Base-by-base conservation (phyloP, 2,797 vertebrate genomes). In the Lophura swinhoii region DNA sequence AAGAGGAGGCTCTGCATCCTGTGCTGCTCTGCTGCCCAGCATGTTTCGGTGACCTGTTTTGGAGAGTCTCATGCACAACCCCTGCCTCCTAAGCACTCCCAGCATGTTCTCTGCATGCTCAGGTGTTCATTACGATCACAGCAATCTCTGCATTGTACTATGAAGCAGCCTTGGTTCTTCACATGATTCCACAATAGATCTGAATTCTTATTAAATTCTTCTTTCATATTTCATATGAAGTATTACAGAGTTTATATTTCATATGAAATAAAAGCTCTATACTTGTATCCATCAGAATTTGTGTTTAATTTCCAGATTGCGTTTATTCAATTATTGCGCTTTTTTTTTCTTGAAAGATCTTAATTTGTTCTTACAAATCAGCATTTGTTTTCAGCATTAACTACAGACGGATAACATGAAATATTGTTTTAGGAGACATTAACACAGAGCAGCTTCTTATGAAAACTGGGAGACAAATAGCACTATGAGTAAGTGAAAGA, bases 381-480 rank as follows among this genome's bases (percentile, higher is more conserved):
- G 3, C 48, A 23, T 49, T 83, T 82, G 78, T 84, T 90, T 91
- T 60, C 67, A 39, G 20, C 48, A n/a, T 76, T 88, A 79, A 64
- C 33, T 68, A 81, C 72, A 35, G 71, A 88, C 48, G 91, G 64
- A 53, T 39, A 90, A 68, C 49, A 69, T 26, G 21, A 92, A 81
- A 79, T 72, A 84, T 22, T 37, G 37, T 56, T 86, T 84, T 48
- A 87, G 68, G 64, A 49, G 17, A 68, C 59, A 87, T 88, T 80
- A 96, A 80, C 84, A 59, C 26, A 58, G 39, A 71, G 37, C 64
- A 92, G 31, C 66, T 91, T 69, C 83, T 78, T 93, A 79, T 28
- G 77, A 85, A 92, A 71, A 43, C 60, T 73, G 33, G 8, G 44
- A 92, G 90, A 95, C 76, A 86, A 92, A 92, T 84, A 62, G 49